Percentiles rank a stretch among this genome's conserved stretches.
phyloP scores from a whole-genome alignment of 2,888 invertebrate species.

The Phania funesta region DNA sequence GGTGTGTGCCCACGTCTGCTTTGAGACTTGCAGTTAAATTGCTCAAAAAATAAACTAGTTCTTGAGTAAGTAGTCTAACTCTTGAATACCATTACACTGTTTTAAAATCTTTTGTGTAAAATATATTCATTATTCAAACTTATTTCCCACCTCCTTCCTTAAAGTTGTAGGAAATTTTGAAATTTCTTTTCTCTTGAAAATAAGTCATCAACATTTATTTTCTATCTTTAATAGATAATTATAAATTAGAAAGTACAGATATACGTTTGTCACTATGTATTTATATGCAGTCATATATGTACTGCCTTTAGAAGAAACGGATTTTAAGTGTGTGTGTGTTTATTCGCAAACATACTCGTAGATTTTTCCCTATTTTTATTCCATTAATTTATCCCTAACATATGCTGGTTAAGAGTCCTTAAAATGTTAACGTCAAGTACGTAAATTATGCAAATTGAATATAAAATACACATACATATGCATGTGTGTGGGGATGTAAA shows the following conservation, averaged over 20 bases:
- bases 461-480: slow-evolving; percentile 25
- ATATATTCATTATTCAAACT: slow-evolving; percentile 5
- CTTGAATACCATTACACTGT: neutral
- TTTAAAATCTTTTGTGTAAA: neutral
- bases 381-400: slow-evolving; percentile 55
- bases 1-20: too few relatives aligned
- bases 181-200: slow-evolving; percentile 8
- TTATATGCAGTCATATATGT: slow-evolving; percentile 18
- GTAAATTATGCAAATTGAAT: slow-evolving; percentile 68
- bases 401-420: slow-evolving; percentile 67
- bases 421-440: slow-evolving; percentile 67
- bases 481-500: slow-evolving; percentile 12
- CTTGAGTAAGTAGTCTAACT: neutral
- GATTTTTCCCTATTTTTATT: slow-evolving; percentile 48
- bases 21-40: too few relatives aligned
- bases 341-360: neutral
- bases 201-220: slow-evolving; percentile 54
- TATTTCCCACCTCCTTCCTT: slow-evolving; percentile 6
- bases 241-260: slow-evolving; percentile 54
- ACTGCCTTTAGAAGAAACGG: slow-evolving; percentile 10
- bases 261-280: neutral
- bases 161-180: neutral
- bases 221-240: slow-evolving; percentile 54
- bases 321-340: neutral
- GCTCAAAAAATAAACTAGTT: too few relatives aligned